A percentile compares a stretch with the other conserved stretches of the same genome.
Evolutionary conservation across 1,140 invertebrate species (phyloP).

Genomic region (Orchesella cincta): DNA sequence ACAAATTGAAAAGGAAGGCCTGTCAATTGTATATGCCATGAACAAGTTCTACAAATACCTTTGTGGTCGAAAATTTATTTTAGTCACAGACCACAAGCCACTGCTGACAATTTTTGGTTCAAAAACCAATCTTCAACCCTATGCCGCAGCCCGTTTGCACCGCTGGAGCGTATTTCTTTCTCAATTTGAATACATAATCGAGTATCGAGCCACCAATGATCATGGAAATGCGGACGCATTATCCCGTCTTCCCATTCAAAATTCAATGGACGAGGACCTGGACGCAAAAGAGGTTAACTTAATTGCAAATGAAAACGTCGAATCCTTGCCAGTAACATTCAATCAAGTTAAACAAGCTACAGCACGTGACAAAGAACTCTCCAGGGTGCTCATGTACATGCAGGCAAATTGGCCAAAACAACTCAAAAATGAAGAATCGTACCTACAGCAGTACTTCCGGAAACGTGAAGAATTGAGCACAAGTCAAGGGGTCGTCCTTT

Average conservation of each 20-base stretch:
- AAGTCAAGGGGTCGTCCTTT: constrained; percentile 42
- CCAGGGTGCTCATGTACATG: constrained; percentile 16
- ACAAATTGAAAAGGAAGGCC: constrained; percentile 48
- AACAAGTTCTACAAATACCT: constrained; percentile 58
- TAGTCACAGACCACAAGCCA: constrained; percentile 40
- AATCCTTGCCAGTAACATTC: background rate
- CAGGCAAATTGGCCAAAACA: constrained; percentile 26
- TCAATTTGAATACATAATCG: constrained; percentile 54
- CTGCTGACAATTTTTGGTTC: background rate
- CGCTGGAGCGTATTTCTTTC: constrained; percentile 54
- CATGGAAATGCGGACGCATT: constrained; percentile 53
- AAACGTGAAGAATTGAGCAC: constrained; percentile 24
- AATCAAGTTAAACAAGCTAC: background rate
- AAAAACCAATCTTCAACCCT: background rate
- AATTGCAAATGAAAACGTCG: background rate
- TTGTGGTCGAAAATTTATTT: constrained; percentile 51
- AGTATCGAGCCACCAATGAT: constrained; percentile 51
- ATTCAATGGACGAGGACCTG: background rate
- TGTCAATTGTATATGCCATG: constrained; percentile 57
- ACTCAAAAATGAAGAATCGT: background rate
- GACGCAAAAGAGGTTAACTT: background rate
- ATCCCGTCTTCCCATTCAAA: constrained; percentile 48
- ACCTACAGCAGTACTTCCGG: background rate
- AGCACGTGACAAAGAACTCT: constrained; percentile 2
- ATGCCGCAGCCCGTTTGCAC: constrained; percentile 53